Conservation (phyloP, 2,113 vertebrate species). For the Silurus asotus region DNA sequence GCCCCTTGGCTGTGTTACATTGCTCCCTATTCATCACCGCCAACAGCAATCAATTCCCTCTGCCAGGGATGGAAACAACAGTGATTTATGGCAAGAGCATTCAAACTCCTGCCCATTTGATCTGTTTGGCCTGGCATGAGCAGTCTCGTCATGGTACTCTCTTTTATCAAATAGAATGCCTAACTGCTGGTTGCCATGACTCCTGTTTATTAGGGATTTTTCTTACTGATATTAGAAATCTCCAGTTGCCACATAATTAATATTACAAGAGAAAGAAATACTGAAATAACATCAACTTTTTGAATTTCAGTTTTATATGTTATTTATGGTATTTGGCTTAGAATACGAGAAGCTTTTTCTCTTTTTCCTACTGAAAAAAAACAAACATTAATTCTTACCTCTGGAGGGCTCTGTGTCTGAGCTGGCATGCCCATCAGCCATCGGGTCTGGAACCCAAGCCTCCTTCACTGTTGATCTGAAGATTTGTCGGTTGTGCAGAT, state of each 20-base stretch:
- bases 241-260: constrained; percentile 11
- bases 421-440: constrained; percentile 80
- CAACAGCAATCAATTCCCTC: constrained; percentile 75
- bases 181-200: not conserved
- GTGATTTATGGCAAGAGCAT: constrained; percentile 63
- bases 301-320: not conserved
- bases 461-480: constrained; percentile 91
- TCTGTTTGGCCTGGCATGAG: constrained; percentile 25
- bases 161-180: not conserved
- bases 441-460: constrained; percentile 85
- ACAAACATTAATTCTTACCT: constrained; percentile 73
- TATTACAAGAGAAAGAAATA: constrained; percentile 25
- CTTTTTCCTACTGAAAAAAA: not conserved
- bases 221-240: not conserved
- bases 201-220: not conserved
- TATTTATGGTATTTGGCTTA: not conserved
- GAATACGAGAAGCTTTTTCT: not conserved
- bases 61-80: constrained; percentile 67
- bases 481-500: constrained; percentile 80
- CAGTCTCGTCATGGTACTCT: constrained; percentile 33
- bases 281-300: not conserved
- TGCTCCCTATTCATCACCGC: constrained; percentile 73
- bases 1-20: constrained; percentile 69
- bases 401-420: constrained; percentile 89
- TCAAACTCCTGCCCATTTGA: constrained; percentile 32